Conservation (phyloP, 2,797 vertebrate genomes). For the Pelobates cultripes region DNA sequence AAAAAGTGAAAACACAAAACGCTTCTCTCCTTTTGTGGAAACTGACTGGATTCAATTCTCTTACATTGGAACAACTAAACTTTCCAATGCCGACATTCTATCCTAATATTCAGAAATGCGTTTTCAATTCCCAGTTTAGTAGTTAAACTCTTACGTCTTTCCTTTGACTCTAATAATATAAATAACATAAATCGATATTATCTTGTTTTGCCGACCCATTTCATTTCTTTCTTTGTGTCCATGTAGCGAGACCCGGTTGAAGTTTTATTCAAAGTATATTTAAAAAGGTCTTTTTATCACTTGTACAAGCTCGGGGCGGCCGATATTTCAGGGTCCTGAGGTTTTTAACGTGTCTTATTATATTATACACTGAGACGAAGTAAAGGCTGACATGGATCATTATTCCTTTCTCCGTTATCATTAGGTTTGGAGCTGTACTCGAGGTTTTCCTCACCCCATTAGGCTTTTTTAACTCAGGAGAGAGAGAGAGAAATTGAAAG, state of each 20-base stretch:
- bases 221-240: neutral
- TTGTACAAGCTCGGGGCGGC: neutral
- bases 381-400: constrained; percentile 17
- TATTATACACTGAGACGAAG: constrained; percentile 14
- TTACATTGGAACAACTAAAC: no score
- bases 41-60: no score
- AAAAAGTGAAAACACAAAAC: no score
- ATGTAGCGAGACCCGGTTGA: neutral
- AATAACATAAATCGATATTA: no score
- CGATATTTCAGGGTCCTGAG: constrained; percentile 21
- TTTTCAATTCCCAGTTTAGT: no score
- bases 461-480: constrained; percentile 16
- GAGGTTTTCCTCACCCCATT: constrained; percentile 36
- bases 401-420: constrained; percentile 30
- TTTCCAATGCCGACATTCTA: no score
- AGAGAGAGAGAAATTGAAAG: neutral
- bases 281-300: neutral
- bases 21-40: no score
- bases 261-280: neutral
- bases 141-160: no score
- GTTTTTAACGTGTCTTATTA: constrained; percentile 30
- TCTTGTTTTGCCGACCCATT: neutral
- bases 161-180: no score
- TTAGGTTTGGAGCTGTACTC: constrained; percentile 16
- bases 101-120: no score